Evolutionary conservation across 2,888 invertebrate genomes (phyloP).

Genomic region (Noctua fimbriata): DNA sequence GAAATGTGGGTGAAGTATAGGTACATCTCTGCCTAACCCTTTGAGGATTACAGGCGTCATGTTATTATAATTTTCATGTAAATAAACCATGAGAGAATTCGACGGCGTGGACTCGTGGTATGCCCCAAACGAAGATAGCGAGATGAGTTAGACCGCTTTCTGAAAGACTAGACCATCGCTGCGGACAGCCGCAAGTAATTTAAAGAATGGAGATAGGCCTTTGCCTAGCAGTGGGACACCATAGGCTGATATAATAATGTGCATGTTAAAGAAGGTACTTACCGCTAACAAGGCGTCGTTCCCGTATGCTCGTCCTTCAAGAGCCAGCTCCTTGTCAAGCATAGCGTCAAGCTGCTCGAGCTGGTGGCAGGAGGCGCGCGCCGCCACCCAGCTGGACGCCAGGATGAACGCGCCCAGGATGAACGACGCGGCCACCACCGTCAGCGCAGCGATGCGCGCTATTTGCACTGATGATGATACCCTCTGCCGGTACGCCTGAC

Average conservation of each 20-base stretch:
- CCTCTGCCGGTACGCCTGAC: conserved; percentile 94
- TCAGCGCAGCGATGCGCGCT: conserved; percentile 95
- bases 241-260: background rate
- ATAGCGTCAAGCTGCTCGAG: conserved; percentile 92
- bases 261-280: conserved; percentile 76
- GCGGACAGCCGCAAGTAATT: background rate
- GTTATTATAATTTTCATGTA: background rate
- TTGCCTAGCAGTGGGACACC: background rate
- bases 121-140: background rate
- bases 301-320: conserved; percentile 91
- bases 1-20: background rate
- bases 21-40: background rate
- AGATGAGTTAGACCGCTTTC: background rate
- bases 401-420: conserved; percentile 95
- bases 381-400: conserved; percentile 95
- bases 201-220: background rate
- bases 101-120: background rate
- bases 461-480: conserved; percentile 95
- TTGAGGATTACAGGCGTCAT: background rate
- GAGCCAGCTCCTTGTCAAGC: conserved; percentile 92
- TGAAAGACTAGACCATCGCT: background rate
- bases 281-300: conserved; percentile 93
- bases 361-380: conserved; percentile 94
- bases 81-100: background rate
- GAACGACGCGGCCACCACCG: conserved; percentile 95